Percentiles rank a stretch among this genome's conserved stretches.
Conservation (phyloP, 1,140 invertebrate genomes). For the Gyrodactylus bullatarudis region DNA sequence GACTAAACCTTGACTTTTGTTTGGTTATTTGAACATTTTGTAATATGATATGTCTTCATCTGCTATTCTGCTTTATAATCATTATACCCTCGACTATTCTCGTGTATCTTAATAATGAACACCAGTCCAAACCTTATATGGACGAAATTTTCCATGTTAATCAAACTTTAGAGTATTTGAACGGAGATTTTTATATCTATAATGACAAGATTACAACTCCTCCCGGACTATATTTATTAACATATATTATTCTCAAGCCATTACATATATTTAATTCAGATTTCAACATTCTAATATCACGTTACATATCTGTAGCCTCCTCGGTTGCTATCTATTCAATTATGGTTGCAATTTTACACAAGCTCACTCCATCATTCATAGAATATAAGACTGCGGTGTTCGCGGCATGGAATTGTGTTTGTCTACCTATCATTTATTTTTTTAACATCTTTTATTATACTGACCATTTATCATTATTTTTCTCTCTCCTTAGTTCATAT, state of each 20-base stretch:
- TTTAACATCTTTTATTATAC: not conserved
- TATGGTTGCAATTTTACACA: not conserved
- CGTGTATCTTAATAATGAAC: not conserved
- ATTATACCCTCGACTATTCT: not conserved
- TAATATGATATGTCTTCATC: not conserved
- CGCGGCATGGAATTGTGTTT: not conserved
- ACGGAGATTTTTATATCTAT: not conserved
- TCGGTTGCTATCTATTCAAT: not conserved
- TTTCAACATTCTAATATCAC: not conserved
- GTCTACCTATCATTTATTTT: not conserved
- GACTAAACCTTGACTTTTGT: too few relatives aligned
- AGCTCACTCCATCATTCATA: not conserved
- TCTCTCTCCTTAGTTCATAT: not conserved
- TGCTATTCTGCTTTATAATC: not conserved
- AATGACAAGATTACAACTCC: not conserved
- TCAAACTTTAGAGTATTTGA: not conserved
- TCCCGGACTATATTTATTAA: not conserved
- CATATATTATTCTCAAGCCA: not conserved
- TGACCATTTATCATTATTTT: not conserved
- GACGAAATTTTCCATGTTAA: slow-evolving; percentile 2
- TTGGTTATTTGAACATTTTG: not conserved
- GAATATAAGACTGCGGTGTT: not conserved
- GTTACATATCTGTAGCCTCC: not conserved
- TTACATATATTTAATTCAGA: not conserved
- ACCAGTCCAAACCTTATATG: not conserved